These are phyloP conservation scores for Apeira syringaria DNA, from an alignment of 2,888 invertebrate genomes.

Conservation along the genomic window DNA sequence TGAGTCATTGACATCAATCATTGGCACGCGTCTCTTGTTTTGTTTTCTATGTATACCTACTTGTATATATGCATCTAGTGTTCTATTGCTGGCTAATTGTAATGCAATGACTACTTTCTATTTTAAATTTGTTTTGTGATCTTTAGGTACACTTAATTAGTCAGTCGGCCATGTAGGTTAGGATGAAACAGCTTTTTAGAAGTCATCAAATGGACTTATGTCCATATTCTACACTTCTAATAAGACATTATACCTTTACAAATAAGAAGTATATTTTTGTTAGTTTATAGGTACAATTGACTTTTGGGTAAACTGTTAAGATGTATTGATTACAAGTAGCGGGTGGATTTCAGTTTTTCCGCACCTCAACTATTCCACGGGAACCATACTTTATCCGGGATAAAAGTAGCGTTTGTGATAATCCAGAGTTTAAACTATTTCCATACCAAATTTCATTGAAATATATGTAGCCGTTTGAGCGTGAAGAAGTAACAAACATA, in stretches of 20 bases:
- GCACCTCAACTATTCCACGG: no score
- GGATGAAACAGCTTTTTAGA: not conserved
- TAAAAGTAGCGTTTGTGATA: no score
- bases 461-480: no score
- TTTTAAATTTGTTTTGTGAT: constrained; percentile 1
- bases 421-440: no score
- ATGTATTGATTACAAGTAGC: no score
- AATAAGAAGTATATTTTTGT: no score
- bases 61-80: not conserved
- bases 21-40: constrained; percentile 10
- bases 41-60: constrained; percentile 1
- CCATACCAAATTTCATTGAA: no score
- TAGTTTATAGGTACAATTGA: no score
- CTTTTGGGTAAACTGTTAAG: no score
- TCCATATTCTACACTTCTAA: not conserved
- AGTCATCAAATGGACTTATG: not conserved
- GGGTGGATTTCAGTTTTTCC: no score
- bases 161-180: not conserved
- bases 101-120: constrained; percentile 4
- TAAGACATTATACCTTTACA: not conserved
- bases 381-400: no score
- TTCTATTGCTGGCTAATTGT: constrained; percentile 2
- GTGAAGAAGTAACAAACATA: no score
- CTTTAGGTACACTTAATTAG: not conserved
- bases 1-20: constrained; percentile 13